These are phyloP conservation scores for Lepus americanus DNA, from an alignment of 2,113 vertebrate genomes.

Conservation along the genomic window DNA sequence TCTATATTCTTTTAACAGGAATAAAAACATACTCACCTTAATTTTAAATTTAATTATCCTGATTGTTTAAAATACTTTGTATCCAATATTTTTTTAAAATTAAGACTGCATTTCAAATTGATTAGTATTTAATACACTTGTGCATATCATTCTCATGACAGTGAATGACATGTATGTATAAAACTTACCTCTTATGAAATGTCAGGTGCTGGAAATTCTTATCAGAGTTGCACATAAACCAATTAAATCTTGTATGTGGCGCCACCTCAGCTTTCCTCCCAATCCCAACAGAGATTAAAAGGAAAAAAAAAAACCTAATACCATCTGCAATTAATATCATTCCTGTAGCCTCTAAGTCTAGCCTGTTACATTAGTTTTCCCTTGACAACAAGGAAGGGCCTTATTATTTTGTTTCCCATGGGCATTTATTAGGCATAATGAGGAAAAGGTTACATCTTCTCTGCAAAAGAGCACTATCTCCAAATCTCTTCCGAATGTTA, in stretches of 20 bases:
- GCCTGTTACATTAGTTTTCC: conserved; percentile 22
- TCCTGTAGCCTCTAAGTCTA: conserved; percentile 71
- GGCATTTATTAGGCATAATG: conserved; percentile 64
- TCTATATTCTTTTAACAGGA: background rate
- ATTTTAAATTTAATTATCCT: background rate
- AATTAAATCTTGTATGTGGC: conserved; percentile 63
- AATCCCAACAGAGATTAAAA: conserved; percentile 42
- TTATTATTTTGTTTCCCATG: conserved; percentile 67
- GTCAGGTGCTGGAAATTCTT: conserved; percentile 42
- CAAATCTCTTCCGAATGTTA: background rate
- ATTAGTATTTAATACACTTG: background rate
- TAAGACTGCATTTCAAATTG: background rate
- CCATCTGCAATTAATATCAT: conserved; percentile 69
- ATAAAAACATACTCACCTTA: background rate
- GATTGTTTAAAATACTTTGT: background rate
- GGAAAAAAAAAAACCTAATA: conserved; percentile 13
- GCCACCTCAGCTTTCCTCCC: conserved; percentile 42
- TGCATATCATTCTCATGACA: background rate
- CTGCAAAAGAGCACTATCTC: conserved; percentile 60
- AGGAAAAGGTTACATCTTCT: conserved; percentile 56
- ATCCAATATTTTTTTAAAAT: background rate
- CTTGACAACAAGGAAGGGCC: conserved; percentile 65
- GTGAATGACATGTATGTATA: background rate
- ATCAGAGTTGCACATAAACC: background rate
- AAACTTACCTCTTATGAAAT: background rate